phyloP scores from a whole-genome alignment of 1,140 invertebrate species.

The Meloidogyne floridensis region DNA sequence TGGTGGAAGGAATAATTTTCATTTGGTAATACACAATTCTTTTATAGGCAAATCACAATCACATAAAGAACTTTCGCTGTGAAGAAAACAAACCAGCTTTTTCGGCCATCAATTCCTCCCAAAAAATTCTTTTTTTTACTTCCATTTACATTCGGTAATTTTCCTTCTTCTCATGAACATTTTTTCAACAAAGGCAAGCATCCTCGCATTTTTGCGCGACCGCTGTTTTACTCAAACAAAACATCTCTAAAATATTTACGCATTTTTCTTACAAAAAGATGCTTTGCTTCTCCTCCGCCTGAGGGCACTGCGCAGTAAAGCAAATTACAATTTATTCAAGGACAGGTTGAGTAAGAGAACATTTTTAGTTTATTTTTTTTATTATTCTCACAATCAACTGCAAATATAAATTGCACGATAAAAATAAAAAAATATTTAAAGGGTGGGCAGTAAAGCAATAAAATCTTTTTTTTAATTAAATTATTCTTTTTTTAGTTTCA shows the following conservation, averaged over 20 bases:
- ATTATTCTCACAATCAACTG: not conserved
- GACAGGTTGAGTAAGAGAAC: not conserved
- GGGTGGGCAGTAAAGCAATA: not conserved
- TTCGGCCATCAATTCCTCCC: not conserved
- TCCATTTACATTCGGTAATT: not conserved
- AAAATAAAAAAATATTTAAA: not conserved
- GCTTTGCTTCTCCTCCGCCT: not conserved
- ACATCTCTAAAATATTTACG: not conserved
- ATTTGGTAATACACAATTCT: not conserved
- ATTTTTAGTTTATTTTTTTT: not conserved
- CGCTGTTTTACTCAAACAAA: not conserved
- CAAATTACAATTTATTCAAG: not conserved
- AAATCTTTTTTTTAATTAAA: not conserved
- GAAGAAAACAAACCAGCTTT: slow-evolving; percentile 1
- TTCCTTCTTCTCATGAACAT: not conserved
- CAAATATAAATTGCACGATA: not conserved
- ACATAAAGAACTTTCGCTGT: not conserved
- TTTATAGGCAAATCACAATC: not conserved
- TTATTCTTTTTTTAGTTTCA: too few species aligned
- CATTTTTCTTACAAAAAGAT: not conserved
- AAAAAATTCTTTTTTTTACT: not conserved
- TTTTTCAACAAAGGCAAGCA: not conserved
- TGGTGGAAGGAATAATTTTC: not conserved
- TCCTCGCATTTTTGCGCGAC: not conserved
- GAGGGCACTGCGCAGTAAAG: not conserved